phyloP scores from a whole-genome alignment of 2,888 invertebrate species.

The Drosophila algonquin region DNA sequence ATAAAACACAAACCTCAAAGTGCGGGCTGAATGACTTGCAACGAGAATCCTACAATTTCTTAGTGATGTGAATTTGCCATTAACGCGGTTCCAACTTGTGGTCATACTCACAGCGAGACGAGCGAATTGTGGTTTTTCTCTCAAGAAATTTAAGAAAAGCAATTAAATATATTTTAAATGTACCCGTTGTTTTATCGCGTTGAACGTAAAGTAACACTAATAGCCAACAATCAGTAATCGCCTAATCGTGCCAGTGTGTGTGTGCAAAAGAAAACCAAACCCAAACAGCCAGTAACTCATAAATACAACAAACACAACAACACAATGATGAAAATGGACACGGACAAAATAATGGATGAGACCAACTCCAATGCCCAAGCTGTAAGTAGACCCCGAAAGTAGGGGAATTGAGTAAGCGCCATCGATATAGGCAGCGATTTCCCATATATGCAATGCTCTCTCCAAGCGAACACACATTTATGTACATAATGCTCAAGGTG shows the following conservation, averaged over 20 bases:
- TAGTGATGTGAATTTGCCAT: slow-evolving; percentile 27
- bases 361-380: slow-evolving; percentile 88
- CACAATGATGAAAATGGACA: slow-evolving; percentile 93
- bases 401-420: slow-evolving; percentile 14
- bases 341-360: slow-evolving; percentile 95
- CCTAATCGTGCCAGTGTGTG: slow-evolving; percentile 37
- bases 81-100: slow-evolving; percentile 31
- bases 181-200: slow-evolving; percentile 14
- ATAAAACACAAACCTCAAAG: background rate
- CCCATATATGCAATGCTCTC: slow-evolving; percentile 5
- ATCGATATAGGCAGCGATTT: slow-evolving; percentile 1
- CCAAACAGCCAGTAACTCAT: slow-evolving; percentile 53
- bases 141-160: slow-evolving; percentile 28
- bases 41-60: background rate
- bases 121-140: slow-evolving; percentile 46
- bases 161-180: background rate
- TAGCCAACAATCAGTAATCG: slow-evolving; percentile 15
- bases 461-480: slow-evolving; percentile 10
- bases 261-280: slow-evolving; percentile 38
- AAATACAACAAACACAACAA: slow-evolving; percentile 59
- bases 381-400: slow-evolving; percentile 79
- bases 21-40: background rate
- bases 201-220: background rate
- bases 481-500: slow-evolving; percentile 62
- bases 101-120: slow-evolving; percentile 40